phyloP scores from a whole-genome alignment of 2,797 vertebrate genomes.

The Schizopygopsis malacanthus region DNA sequence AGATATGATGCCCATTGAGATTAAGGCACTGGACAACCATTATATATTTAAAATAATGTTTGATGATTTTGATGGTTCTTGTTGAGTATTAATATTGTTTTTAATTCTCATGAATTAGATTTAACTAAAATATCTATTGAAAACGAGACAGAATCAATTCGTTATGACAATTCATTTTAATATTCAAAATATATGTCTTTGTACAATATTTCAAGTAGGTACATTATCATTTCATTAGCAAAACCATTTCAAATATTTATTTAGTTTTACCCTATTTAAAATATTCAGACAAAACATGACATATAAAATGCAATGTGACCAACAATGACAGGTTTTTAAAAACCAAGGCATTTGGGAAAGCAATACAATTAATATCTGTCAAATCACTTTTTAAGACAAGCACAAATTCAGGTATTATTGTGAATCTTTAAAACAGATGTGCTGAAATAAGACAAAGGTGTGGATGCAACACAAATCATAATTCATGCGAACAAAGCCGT shows the following conservation, averaged over 20 bases:
- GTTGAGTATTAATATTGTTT: background rate
- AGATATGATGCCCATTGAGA: background rate
- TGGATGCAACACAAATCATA: background rate
- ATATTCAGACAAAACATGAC: slow-evolving; percentile 30
- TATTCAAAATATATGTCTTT: slow-evolving; percentile 58
- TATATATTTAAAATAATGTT: background rate
- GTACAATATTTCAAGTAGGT: slow-evolving; percentile 56
- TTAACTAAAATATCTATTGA: background rate
- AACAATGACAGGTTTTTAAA: background rate
- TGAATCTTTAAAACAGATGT: slow-evolving; percentile 6
- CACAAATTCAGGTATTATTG: background rate
- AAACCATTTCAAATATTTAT: slow-evolving; percentile 47
- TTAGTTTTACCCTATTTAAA: slow-evolving; percentile 20
- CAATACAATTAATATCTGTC: background rate
- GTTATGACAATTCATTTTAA: slow-evolving; percentile 51
- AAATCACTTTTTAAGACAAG: slow-evolving; percentile 9
- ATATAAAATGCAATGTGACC: slow-evolving; percentile 26
- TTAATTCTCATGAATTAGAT: background rate
- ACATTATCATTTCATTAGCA: slow-evolving; percentile 55
- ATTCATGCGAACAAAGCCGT: background rate
- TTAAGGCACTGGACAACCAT: background rate
- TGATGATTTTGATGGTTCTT: background rate
- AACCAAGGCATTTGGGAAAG: background rate
- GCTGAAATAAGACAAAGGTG: slow-evolving; percentile 11
- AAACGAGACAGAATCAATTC: background rate